Evolutionary conservation across 2,888 invertebrate species (phyloP).

Genomic region (Rhabditoides inermis): DNA sequence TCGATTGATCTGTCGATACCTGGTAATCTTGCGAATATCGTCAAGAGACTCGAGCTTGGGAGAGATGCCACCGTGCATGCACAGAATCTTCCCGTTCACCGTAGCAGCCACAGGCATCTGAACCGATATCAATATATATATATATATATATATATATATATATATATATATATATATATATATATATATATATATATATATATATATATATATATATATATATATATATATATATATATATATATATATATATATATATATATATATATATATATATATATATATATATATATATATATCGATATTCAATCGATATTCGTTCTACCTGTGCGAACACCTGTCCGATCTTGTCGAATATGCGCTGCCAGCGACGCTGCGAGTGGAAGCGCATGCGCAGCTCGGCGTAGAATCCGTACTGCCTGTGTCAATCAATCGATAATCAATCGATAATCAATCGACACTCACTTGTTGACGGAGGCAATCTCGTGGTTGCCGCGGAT

Average conservation of each 20-base stretch:
- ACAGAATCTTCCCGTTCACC: conserved; percentile 22
- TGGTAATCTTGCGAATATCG: conserved; percentile 22
- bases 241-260: too few species aligned
- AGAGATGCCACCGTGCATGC: conserved; percentile 25
- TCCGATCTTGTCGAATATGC: conserved; percentile 20
- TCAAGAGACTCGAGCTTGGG: conserved; percentile 23
- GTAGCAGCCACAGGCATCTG: conserved; percentile 27
- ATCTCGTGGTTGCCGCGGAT: conserved; percentile 38
- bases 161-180: too few species aligned
- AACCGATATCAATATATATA: too few species aligned
- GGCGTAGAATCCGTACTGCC: conserved; percentile 29
- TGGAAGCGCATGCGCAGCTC: conserved; percentile 27
- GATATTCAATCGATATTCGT: too few species aligned
- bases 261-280: too few species aligned
- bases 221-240: too few species aligned
- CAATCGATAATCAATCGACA: too few species aligned
- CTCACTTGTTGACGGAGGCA: conserved; percentile 18
- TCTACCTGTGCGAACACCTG: conserved; percentile 19
- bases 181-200: too few species aligned
- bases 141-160: too few species aligned
- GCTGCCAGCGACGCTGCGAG: conserved; percentile 1
- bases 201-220: too few species aligned
- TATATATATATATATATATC: too few species aligned
- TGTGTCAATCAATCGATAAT: too few species aligned
- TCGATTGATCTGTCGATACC: conserved; percentile 5